Conservation (phyloP, 1,140 invertebrate genomes). For the Formica selysi region DNA sequence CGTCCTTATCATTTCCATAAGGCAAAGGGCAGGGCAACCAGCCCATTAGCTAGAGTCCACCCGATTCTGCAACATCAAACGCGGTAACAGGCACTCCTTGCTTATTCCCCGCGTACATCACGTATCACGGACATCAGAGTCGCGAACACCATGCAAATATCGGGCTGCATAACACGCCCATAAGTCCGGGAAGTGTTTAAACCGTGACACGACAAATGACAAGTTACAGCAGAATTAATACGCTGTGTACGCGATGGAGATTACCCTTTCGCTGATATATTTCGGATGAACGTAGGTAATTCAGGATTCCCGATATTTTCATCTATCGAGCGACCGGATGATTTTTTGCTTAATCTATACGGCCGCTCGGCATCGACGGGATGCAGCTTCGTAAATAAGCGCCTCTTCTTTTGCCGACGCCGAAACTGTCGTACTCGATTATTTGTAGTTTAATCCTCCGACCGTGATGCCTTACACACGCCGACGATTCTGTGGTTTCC, state of each 20-base stretch:
- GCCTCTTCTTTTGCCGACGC: not conserved
- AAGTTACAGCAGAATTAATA: conserved; percentile 14
- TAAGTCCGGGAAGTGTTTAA: conserved; percentile 44
- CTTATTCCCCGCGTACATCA: conserved; percentile 24
- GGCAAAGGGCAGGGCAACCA: not conserved
- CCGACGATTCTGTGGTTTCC: conserved; percentile 12
- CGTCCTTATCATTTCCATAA: conserved; percentile 15
- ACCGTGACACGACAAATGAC: conserved; percentile 40
- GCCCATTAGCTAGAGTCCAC: not conserved
- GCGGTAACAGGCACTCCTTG: not conserved
- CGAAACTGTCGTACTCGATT: conserved; percentile 35
- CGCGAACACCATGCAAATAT: conserved; percentile 37
- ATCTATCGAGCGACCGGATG: not conserved
- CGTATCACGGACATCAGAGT: conserved; percentile 7
- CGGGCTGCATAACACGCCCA: conserved; percentile 19
- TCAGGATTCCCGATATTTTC: conserved; percentile 12
- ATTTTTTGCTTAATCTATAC: conserved; percentile 42
- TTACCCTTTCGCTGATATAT: conserved; percentile 43
- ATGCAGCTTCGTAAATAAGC: conserved; percentile 39
- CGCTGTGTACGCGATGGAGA: not conserved
- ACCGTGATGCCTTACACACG: conserved; percentile 36
- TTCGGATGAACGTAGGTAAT: conserved; percentile 22
- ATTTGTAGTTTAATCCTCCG: conserved; percentile 31
- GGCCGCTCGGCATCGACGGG: not conserved
- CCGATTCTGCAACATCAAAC: conserved; percentile 26